Percentiles rank a stretch among this genome's conserved stretches.
Conservation (phyloP, 2,888 invertebrate genomes). For the Galerucella nymphaeae region DNA sequence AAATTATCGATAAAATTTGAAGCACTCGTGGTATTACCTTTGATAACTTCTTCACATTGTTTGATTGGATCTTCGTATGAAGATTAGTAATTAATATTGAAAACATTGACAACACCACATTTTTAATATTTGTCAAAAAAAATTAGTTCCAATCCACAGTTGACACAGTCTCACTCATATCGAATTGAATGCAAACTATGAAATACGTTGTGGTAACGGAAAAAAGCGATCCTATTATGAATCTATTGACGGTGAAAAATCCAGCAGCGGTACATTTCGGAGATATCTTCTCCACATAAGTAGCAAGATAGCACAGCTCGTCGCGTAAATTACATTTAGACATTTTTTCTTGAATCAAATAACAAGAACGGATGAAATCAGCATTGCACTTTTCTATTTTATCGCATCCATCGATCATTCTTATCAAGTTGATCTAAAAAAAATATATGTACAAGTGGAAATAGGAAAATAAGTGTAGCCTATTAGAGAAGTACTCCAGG, state of each 20-base stretch:
- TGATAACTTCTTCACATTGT: too few species aligned
- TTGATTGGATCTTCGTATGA: too few species aligned
- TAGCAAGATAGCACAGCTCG: constrained; percentile 8
- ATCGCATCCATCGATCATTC: constrained; percentile 5
- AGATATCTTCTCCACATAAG: constrained; percentile 11
- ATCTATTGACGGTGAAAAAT: constrained; percentile 24
- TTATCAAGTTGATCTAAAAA: background rate
- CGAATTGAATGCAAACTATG: constrained; percentile 27
- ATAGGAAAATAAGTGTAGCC: background rate
- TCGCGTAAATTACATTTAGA: background rate
- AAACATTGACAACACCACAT: too few species aligned
- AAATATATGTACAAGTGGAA: background rate
- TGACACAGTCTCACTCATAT: background rate
- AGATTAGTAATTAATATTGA: too few species aligned
- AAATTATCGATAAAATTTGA: too few species aligned
- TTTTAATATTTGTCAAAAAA: too few species aligned
- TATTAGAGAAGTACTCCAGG: too few species aligned
- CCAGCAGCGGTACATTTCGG: constrained; percentile 17
- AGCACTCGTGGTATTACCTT: too few species aligned
- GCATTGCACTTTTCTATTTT: background rate
- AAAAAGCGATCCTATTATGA: constrained; percentile 19
- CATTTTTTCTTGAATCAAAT: constrained; percentile 13
- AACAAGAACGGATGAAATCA: background rate
- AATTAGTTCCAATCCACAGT: background rate
- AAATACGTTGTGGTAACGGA: constrained; percentile 22